Evolutionary conservation across 1,140 invertebrate genomes (phyloP), one percentile per base, ranked within the genome.

Genomic region (Formica selysi): DNA sequence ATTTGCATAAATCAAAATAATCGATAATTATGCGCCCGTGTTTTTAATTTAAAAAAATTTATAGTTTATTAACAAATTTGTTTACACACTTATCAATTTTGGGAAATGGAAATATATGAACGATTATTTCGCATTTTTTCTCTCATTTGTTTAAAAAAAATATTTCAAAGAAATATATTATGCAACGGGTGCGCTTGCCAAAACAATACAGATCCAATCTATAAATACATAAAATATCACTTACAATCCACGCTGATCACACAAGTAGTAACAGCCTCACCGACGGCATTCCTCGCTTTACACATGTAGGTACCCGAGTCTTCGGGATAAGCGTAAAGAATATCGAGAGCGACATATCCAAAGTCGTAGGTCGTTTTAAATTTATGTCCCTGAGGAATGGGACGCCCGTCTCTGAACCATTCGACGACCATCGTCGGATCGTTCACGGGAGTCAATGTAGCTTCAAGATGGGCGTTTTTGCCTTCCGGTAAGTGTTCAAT

Each of bases 221-320:
- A n/a, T 74, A 11, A 64, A 51, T 48, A 0, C 13, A 44, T 51
- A 44, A 71, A 71, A 10, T 86, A 64, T 36, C 59, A 92, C 95
- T 96, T 96, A 97, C 98, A 97, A 94, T 98, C 96, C 83, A 98
- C 97, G 92, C 96, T 96, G 70, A 99, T 97, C 80, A 97, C 97
- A 94, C 98, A 98, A 86, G 98, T 98, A 76, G 98, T 99, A 54
- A 98, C 97, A 90, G 98, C 98, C 96, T 99, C 98, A 87, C 99
- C 99, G 84, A 97, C 97, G 48, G 97, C 96, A 95, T 99, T 99
- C 86, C 97, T 98, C 51, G 99, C 99, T 95, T 97, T 97, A 95
- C 98, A 99, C 97, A 98, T 98, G 94, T 99, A 99, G 74, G 98
- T 98, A 67, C 98, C 98, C 61, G 97, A 98, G 93, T 99, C 99